Percentiles rank a stretch among this genome's conserved stretches.
Conservation (phyloP, 2,888 invertebrate species). For the Apamea anceps region DNA sequence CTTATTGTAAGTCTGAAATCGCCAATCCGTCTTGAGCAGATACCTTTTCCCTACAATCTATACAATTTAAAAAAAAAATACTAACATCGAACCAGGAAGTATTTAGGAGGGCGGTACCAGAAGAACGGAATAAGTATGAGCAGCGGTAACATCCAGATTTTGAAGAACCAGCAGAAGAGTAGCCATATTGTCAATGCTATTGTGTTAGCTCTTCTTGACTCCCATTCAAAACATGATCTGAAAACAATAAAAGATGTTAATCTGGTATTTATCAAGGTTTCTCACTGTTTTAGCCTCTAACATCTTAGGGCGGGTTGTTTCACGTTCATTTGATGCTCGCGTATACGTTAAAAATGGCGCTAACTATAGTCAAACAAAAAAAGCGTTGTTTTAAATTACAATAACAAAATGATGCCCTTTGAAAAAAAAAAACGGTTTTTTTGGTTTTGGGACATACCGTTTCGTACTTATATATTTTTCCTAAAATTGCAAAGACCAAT, state of each 20-base stretch:
- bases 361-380: too few relatives aligned
- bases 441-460: too few relatives aligned
- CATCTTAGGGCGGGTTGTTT: neutral
- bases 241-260: conserved; percentile 60
- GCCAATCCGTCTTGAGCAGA: neutral
- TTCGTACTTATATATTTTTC: neutral
- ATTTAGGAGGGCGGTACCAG: conserved; percentile 80
- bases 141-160: conserved; percentile 97
- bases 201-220: conserved; percentile 94
- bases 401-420: too few relatives aligned
- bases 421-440: too few relatives aligned
- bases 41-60: neutral
- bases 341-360: too few relatives aligned
- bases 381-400: too few relatives aligned
- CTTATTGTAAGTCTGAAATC: neutral
- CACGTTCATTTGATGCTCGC: too few relatives aligned
- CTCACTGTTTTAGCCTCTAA: neutral
- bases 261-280: neutral
- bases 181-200: conserved; percentile 95
- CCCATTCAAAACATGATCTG: conserved; percentile 99
- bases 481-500: neutral
- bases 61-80: conserved; percentile 25
- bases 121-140: conserved; percentile 95
- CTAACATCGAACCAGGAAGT: conserved; percentile 79
- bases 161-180: conserved; percentile 96